Base-by-base conservation (phyloP, 2,888 invertebrate genomes). In the Dorcus parallelipipedus region DNA sequence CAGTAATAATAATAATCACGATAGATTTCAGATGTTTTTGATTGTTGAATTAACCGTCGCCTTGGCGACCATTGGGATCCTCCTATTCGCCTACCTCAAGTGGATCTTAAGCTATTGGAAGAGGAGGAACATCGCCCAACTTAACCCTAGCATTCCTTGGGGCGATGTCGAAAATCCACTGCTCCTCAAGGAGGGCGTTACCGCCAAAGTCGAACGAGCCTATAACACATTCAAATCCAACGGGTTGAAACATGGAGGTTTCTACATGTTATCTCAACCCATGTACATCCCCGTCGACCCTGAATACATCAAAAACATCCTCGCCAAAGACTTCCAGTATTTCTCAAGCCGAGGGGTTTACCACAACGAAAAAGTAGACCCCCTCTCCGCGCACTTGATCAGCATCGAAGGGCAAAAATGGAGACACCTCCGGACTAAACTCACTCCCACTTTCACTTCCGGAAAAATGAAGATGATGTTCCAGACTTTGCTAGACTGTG, bases 301-400 rank as follows among this genome's bases (percentile, higher is more conserved):
- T 5, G 26, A 33, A 0, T 33, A 33, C 6, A 6, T 33, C 26
- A 33, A 33, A 33, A 33, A 33, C 26, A 33, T 33, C 26, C 6
- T 33, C 6, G 26, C 26, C 6, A 33, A 33, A 7, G 6, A 33
- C 26, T 33, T 33, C 26, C 26, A 33, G 26, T 6, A 33, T 33
- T 33, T 33, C 26, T 1, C 6, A 6, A 6, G 1, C 6, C 26
- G 26, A 4, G 26, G 26, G 1, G 26, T 33, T 4, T 33, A 33
- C 3, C 3, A 33, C 7, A 33, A 33, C 26, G 26, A 33, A 5
- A 33, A 33, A 7, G n/a, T 1, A 2, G 85, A 86, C 70, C 83
- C 82, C 0, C 61, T 86, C 17, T 80, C 83, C 0, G 81, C 78
- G 0, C 82, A 83, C 68, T 70, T 88, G 1, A 84, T 86, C 64